Percentiles rank a stretch among this genome's conserved stretches.
phyloP scores from a whole-genome alignment of 2,888 invertebrate genomes.

The Pollenia griseotomentosa region DNA sequence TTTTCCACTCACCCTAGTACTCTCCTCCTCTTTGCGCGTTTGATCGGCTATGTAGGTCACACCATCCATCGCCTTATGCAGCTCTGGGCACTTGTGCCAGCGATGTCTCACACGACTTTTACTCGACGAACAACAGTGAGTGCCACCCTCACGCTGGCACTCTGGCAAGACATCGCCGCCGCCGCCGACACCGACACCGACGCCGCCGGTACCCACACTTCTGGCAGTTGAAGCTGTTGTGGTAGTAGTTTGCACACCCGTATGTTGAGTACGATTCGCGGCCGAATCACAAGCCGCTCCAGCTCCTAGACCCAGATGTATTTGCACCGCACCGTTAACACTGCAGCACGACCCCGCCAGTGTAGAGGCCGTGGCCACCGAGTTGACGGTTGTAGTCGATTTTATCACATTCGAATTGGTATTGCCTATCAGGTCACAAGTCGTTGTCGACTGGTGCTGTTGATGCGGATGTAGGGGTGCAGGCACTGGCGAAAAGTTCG shows the following conservation, averaged over 20 bases:
- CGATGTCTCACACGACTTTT: constrained; percentile 87
- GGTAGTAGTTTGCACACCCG: constrained; percentile 59
- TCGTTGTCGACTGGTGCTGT: constrained; percentile 83
- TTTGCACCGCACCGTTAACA: constrained; percentile 79
- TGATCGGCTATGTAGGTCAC: constrained; percentile 97
- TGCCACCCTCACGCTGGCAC: constrained; percentile 83
- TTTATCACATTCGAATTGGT: constrained; percentile 83
- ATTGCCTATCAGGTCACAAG: constrained; percentile 82
- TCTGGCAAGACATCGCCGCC: constrained; percentile 78
- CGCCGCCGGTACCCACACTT: constrained; percentile 77
- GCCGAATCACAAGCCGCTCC: constrained; percentile 81
- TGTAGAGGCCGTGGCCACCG: constrained; percentile 82
- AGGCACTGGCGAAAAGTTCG: constrained; percentile 83
- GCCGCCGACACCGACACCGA: constrained; percentile 78
- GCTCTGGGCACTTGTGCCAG: constrained; percentile 96
- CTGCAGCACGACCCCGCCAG: constrained; percentile 83
- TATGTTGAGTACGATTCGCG: constrained; percentile 77
- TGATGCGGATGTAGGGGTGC: constrained; percentile 83
- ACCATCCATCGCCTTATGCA: constrained; percentile 96
- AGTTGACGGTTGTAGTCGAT: constrained; percentile 83
- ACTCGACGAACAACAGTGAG: constrained; percentile 86
- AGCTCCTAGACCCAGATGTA: constrained; percentile 81
- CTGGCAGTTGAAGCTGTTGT: constrained; percentile 66
- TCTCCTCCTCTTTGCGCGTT: constrained; percentile 95
- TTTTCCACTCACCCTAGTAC: constrained; percentile 90